Base-by-base conservation (phyloP, 1,140 invertebrate species). In the Philotrypesis tridentata region DNA sequence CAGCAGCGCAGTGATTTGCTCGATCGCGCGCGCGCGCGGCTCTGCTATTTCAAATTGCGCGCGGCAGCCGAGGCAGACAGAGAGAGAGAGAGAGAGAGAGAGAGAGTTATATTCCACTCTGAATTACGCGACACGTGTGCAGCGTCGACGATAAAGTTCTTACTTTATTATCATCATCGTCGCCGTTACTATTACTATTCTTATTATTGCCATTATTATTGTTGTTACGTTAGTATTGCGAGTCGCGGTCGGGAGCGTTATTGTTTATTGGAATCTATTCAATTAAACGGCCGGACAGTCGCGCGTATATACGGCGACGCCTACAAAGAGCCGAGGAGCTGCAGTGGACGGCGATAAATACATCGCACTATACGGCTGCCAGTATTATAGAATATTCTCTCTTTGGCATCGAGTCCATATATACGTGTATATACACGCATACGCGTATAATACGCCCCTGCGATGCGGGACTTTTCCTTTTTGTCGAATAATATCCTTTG, bases 311-410 rank as follows among this genome's bases (percentile, higher is more conserved):
- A 40, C 60, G 60, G 31, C 14, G 48, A 65, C 74, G 61, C 74
- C 68, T 43, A 76, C 74, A 7, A 76, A 40, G 27, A 29, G 1
- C 63, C 6, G 61, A 33, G 14, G 4, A 6, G 5, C 5, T 5
- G 43, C 11, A 5, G 14, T 21, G 9, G 33, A 60, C 63, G 14
- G 63, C 63, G 27, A 77, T 68, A 67, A 77, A 78, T 78, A 78
- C 12, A 55, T 25, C 14, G 17, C 43, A 48, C n/a, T n/a, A n/a
- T 48, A 0, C 12, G n/a, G n/a, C n/a, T n/a, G n/a, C n/a, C n/a
- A n/a, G n/a, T n/a, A n/a, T n/a, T n/a, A n/a, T n/a, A n/a, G n/a
- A n/a, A n/a, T n/a, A n/a, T 67, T 77, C 25, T 77, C 63, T 17
- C 5, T 27, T 23, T 60, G 31, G 12, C 60, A 3, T 6, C 17